Evolutionary conservation across 2,888 invertebrate species (phyloP).

Genomic region (Seira musarum): DNA sequence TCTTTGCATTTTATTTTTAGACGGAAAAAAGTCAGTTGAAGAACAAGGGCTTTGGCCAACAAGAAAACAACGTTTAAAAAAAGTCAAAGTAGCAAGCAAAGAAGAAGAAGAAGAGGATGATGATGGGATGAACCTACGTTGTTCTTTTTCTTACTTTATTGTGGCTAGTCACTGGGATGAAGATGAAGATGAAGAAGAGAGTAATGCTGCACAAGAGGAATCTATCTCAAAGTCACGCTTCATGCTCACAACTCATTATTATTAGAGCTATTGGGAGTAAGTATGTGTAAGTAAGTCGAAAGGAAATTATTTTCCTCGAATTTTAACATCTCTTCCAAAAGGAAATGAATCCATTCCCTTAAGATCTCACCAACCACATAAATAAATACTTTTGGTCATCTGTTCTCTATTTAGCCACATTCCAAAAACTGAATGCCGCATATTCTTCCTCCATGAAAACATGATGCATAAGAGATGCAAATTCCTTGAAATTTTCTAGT

Average conservation of each 20-base stretch:
- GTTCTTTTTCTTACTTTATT: neutral
- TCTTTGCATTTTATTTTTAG: constrained; percentile 36
- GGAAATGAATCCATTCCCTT: neutral
- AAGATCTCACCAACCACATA: neutral
- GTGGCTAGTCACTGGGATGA: constrained; percentile 2
- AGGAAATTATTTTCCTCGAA: neutral
- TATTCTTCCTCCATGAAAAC: too few relatives aligned
- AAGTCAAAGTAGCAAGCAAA: constrained; percentile 13
- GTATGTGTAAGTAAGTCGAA: too few relatives aligned
- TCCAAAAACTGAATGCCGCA: too few relatives aligned
- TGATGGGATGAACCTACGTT: too few relatives aligned
- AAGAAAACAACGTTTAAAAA: neutral
- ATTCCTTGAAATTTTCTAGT: too few relatives aligned
- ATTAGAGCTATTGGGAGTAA: neutral
- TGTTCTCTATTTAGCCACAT: neutral
- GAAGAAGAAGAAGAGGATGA: too few relatives aligned
- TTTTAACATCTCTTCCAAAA: neutral
- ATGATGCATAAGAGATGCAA: too few relatives aligned
- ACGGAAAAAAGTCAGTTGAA: constrained; percentile 16
- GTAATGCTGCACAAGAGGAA: neutral
- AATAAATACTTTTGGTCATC: neutral
- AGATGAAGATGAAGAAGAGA: too few relatives aligned
- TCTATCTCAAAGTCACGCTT: neutral
- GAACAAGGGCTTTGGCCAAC: constrained; percentile 8
- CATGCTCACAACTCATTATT: neutral